Evolutionary conservation across 2,797 vertebrate species (phyloP).

Genomic region (Florisuga fusca): DNA sequence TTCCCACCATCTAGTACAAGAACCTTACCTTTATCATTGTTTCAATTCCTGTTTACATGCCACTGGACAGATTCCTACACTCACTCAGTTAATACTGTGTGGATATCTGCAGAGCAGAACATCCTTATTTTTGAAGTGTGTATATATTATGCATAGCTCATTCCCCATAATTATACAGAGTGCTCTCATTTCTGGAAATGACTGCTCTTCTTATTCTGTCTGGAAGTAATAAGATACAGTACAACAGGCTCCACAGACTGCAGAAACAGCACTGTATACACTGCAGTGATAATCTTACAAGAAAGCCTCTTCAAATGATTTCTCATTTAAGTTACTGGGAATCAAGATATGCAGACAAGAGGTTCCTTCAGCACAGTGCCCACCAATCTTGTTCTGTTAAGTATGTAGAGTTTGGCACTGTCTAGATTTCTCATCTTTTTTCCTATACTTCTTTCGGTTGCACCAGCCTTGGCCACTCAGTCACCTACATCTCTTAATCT

Average conservation of each 20-base stretch:
- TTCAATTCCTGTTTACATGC: not conserved
- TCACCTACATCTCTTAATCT: not conserved
- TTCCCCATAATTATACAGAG: conserved; percentile 30
- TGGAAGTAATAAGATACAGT: not conserved
- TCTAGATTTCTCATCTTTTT: not conserved
- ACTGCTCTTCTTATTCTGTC: not conserved
- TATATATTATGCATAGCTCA: conserved; percentile 55
- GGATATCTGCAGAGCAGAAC: not conserved
- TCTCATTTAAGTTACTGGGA: not conserved
- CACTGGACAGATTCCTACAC: not conserved
- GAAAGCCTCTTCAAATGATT: not conserved
- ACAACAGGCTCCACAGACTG: not conserved
- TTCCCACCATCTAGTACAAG: not conserved
- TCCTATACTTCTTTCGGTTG: not conserved
- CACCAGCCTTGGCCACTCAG: not conserved
- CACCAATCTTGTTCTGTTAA: not conserved
- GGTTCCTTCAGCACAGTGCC: not conserved
- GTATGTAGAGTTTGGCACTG: not conserved
- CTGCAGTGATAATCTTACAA: not conserved
- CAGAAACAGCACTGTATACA: not conserved
- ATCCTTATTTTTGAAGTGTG: not conserved
- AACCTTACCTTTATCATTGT: not conserved
- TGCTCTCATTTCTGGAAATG: conserved; percentile 61
- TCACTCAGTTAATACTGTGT: not conserved
- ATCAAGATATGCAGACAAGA: not conserved